Evolutionary conservation across 92 coral and sea anemone genomes (phyloP).

Genomic region (Ricordea florida): DNA sequence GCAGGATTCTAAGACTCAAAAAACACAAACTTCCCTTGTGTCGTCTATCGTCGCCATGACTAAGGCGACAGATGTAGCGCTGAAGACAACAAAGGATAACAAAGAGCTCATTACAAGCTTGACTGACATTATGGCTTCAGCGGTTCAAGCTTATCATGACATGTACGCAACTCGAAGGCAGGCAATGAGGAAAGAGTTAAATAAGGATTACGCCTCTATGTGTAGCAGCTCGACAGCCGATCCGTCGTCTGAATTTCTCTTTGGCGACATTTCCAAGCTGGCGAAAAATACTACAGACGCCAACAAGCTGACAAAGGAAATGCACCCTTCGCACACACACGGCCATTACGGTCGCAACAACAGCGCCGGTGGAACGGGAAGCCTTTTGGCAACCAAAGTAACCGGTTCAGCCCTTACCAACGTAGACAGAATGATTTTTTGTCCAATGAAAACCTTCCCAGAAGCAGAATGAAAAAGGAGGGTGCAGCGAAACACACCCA

Average conservation of each 20-base stretch:
- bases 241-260: neutral
- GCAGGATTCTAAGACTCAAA: conserved; percentile 50
- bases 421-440: conserved; percentile 25
- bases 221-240: conserved; percentile 29
- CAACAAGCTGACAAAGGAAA: conserved; percentile 3
- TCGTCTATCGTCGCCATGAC: conserved; percentile 31
- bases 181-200: conserved; percentile 40
- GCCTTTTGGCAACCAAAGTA: neutral
- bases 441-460: conserved; percentile 35
- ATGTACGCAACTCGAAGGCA: conserved; percentile 9
- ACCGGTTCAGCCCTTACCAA: conserved; percentile 8
- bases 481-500: neutral
- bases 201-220: conserved; percentile 35
- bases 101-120: conserved; percentile 5
- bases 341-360: neutral
- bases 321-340: neutral
- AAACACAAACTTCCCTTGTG: conserved; percentile 51
- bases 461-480: conserved; percentile 4
- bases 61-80: conserved; percentile 33
- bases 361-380: conserved; percentile 16
- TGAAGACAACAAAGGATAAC: conserved; percentile 3
- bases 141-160: conserved; percentile 21
- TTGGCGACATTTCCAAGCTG: conserved; percentile 22
- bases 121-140: conserved; percentile 21
- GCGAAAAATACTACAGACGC: conserved; percentile 23